phyloP scores from a whole-genome alignment of 30 jellyfish, hydroid and myxozoan genomes.

The Aurelia coerulea region DNA sequence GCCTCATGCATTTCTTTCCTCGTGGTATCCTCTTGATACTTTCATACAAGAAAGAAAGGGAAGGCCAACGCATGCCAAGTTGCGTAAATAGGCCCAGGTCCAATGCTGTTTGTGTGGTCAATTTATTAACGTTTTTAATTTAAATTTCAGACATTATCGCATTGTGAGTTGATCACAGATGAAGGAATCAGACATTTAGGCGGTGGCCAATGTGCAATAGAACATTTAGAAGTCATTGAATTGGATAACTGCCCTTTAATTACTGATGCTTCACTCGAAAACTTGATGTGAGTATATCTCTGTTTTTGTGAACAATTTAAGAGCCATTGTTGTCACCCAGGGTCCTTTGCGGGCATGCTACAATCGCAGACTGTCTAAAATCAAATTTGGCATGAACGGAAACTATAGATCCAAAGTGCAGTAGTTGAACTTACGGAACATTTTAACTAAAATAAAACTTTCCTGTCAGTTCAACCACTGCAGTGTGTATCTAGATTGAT shows the following conservation, averaged over 20 bases:
- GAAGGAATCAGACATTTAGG: conserved; percentile 96
- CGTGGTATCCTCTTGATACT: too few species aligned
- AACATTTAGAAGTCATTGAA: conserved; percentile 88
- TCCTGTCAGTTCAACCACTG: too few species aligned
- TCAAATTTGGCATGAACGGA: too few species aligned
- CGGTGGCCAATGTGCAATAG: conserved; percentile 98
- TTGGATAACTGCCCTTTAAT: conserved; percentile 92
- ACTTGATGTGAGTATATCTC: conserved; percentile 71
- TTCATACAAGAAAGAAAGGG: too few species aligned
- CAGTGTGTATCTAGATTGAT: too few species aligned
- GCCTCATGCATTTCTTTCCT: too few species aligned
- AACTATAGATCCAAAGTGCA: too few species aligned
- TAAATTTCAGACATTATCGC: conserved; percentile 80
- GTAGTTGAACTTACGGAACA: too few species aligned
- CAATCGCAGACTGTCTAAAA: neutral
- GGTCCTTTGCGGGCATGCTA: neutral
- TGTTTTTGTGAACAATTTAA: neutral
- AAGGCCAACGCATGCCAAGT: too few species aligned
- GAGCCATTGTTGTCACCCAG: neutral
- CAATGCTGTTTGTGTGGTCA: too few species aligned
- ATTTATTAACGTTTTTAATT: neutral
- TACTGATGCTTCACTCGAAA: conserved; percentile 87
- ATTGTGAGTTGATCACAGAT: conserved; percentile 91
- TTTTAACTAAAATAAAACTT: too few species aligned
- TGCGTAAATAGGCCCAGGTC: too few species aligned